A percentile compares a stretch with the other conserved stretches of the same genome.
These are phyloP conservation scores for Lathamus discolor DNA, from an alignment of 2,113 vertebrate genomes.

Conservation along the genomic window DNA sequence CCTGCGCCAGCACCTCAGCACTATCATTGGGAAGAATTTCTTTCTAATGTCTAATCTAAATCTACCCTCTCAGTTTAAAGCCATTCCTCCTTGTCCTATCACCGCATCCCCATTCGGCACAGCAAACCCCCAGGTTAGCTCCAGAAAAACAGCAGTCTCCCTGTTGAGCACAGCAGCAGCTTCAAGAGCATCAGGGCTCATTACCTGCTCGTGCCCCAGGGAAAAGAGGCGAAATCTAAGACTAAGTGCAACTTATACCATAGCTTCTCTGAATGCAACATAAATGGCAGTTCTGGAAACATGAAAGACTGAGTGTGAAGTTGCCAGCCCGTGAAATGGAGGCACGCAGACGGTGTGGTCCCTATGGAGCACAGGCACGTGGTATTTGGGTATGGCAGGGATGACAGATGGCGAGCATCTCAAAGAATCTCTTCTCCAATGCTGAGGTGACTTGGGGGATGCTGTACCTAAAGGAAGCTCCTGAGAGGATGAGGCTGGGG, in stretches of 20 bases:
- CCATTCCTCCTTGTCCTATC: not conserved
- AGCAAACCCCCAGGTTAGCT: not conserved
- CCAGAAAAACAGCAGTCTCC: not conserved
- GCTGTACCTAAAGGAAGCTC: not conserved
- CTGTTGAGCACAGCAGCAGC: not conserved
- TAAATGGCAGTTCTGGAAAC: not conserved
- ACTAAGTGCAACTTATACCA: not conserved
- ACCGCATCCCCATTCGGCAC: not conserved
- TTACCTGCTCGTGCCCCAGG: not conserved
- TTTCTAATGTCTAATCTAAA: not conserved
- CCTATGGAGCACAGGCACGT: rapidly evolving
- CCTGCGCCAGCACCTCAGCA: not conserved
- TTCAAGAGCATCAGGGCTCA: rapidly evolving
- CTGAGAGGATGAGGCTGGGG: not conserved
- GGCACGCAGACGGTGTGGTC: rapidly evolving
- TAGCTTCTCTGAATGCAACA: not conserved
- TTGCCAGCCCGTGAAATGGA: not conserved
- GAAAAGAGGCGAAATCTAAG: not conserved
- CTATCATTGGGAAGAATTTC: not conserved
- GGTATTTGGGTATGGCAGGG: not conserved
- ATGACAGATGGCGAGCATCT: not conserved
- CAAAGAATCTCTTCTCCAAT: not conserved
- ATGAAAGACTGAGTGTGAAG: not conserved
- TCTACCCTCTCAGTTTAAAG: not conserved
- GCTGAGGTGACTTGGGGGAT: rapidly evolving